phyloP scores from a whole-genome alignment of 2,113 vertebrate genomes.

The Eupsittula cactorum region DNA sequence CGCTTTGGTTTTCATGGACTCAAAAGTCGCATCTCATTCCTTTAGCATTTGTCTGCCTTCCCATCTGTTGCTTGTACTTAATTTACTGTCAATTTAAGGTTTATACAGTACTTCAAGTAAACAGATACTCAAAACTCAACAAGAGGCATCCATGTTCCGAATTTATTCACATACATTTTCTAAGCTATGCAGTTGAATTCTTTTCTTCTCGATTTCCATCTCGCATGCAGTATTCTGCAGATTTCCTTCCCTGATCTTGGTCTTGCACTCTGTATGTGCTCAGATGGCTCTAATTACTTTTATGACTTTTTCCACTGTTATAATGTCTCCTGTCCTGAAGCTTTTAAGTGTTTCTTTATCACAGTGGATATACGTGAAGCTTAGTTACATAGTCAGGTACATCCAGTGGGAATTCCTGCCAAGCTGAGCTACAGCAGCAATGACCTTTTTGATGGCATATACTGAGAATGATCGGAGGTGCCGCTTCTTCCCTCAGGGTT shows the following conservation, averaged over 20 bases:
- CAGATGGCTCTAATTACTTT: background rate
- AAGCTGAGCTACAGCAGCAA: background rate
- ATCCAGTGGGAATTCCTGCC: background rate
- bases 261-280: background rate
- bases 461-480: background rate
- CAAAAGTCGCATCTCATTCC: background rate
- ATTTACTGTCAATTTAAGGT: background rate
- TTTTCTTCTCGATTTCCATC: background rate
- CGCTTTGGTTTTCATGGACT: constrained; percentile 3
- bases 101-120: background rate
- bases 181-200: background rate
- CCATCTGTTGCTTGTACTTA: background rate
- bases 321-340: background rate
- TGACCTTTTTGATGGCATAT: background rate
- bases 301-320: background rate
- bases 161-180: background rate
- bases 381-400: background rate
- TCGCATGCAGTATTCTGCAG: background rate
- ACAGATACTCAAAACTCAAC: background rate
- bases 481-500: background rate
- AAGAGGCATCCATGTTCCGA: background rate
- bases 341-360: background rate
- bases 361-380: background rate
- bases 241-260: background rate
- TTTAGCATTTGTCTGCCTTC: background rate